Evolutionary conservation across 2,113 vertebrate species (phyloP).

Genomic region (Haplotaxodon microlepis): DNA sequence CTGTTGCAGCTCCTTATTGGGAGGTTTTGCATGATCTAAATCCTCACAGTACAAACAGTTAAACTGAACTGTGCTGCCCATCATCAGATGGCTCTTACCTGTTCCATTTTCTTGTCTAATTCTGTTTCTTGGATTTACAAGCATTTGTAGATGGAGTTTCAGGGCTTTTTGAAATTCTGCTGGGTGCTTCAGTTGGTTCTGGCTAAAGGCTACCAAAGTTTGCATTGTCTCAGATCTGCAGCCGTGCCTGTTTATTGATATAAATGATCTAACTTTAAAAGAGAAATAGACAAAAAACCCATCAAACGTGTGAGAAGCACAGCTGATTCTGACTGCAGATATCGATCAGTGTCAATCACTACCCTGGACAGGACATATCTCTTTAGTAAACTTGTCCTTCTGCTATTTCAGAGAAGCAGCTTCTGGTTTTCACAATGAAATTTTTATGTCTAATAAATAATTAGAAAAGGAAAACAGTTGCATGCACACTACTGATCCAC

Average conservation of each 20-base stretch:
- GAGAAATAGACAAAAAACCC: fast-evolving
- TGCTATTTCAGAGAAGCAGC: background rate
- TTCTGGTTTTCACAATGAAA: background rate
- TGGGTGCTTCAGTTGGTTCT: background rate
- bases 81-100: background rate
- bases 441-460: background rate
- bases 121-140: background rate
- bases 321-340: background rate
- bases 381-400: background rate
- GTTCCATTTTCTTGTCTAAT: background rate
- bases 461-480: background rate
- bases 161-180: background rate
- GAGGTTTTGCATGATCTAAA: background rate
- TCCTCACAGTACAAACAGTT: background rate
- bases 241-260: background rate
- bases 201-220: background rate
- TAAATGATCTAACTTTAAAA: background rate
- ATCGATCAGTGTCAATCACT: background rate
- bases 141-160: background rate
- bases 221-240: background rate
- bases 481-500: background rate
- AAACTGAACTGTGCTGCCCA: background rate
- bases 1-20: background rate
- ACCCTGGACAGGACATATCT: background rate
- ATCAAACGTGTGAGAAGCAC: background rate